These are phyloP conservation scores for Dicrostonyx torquatus DNA, from an alignment of 2,797 vertebrate species.

Conservation along the genomic window DNA sequence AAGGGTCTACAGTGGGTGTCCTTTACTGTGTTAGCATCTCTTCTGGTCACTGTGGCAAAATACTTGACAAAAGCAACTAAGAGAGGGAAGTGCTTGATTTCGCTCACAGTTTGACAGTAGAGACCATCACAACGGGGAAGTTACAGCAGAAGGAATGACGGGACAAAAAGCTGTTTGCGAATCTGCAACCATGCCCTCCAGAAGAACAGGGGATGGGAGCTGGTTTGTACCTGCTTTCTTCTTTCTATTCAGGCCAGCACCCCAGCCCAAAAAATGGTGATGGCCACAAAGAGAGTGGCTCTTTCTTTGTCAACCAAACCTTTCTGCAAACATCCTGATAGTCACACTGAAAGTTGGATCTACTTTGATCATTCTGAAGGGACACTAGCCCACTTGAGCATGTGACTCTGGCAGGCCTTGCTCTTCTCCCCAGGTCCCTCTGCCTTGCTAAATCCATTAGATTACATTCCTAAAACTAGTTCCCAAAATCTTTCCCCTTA, in stretches of 20 bases:
- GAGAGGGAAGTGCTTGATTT: background rate
- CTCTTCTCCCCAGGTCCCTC: background rate
- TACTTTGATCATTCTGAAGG: background rate
- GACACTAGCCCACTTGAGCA: background rate
- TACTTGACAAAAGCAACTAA: background rate
- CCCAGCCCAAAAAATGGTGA: background rate
- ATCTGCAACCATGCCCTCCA: background rate
- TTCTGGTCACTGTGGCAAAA: background rate
- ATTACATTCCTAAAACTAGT: background rate
- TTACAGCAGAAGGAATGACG: background rate
- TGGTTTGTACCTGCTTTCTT: background rate
- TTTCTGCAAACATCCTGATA: background rate
- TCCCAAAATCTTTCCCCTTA: background rate
- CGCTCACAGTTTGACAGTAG: background rate
- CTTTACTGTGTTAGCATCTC: background rate
- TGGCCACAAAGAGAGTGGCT: background rate
- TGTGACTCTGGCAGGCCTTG: background rate
- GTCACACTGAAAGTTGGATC: background rate
- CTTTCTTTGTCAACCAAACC: background rate
- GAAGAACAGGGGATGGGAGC: background rate
- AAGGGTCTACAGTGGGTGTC: background rate
- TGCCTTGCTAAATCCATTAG: background rate
- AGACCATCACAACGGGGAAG: background rate
- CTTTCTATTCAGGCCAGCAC: background rate
- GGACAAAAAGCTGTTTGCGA: fast-evolving